Evolutionary conservation across 2,113 vertebrate genomes (phyloP), one percentile per base, ranked within the genome.

Genomic region (Anhinga anhinga): DNA sequence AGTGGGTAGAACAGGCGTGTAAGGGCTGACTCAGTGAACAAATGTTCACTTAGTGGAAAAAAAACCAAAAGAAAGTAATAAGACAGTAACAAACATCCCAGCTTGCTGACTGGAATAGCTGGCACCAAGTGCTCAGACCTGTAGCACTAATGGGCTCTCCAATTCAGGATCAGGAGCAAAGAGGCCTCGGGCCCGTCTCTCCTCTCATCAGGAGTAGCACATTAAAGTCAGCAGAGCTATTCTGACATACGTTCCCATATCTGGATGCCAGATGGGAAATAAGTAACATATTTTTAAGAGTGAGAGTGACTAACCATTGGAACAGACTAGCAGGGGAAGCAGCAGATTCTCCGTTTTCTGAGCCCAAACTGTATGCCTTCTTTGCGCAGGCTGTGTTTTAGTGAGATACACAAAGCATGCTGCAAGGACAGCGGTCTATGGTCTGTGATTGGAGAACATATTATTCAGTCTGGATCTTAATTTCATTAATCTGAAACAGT

Each of bases 251-350:
- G 82, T 91, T 91, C 74, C 84, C 81, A 10, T 86, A 89, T 84
- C 86, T 94, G 94, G 53, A 55, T 89, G 94, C 95, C 94, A 96
- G 93, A 93, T 96, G 91, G 84, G 89, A 95, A 97, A 88, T 93
- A 92, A 96, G 55, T 77, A 92, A 87, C 81, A 87, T 71, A 70
- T 95, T 96, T 97, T 91, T 40, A 94, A 66, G 84, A 96, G 86
- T 65, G 70, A 95, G 92, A 89, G 91, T 95, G 96, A 96, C 84
- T 96, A 97, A 96, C 84, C 42, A 50, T 82, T 77, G 71, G 89
- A 95, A 93, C 38, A 95, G 53, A 87, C 36, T 50, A 91, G 56
- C 81, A 91, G 42, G 69, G 77, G 70, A 95, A 85, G 86, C 73
- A 87, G 81, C 55, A 89, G 79, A 94, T 87, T 74, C 81, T 90